Conservation (phyloP, 2,888 invertebrate species). For the Scotopteryx bipunctaria region DNA sequence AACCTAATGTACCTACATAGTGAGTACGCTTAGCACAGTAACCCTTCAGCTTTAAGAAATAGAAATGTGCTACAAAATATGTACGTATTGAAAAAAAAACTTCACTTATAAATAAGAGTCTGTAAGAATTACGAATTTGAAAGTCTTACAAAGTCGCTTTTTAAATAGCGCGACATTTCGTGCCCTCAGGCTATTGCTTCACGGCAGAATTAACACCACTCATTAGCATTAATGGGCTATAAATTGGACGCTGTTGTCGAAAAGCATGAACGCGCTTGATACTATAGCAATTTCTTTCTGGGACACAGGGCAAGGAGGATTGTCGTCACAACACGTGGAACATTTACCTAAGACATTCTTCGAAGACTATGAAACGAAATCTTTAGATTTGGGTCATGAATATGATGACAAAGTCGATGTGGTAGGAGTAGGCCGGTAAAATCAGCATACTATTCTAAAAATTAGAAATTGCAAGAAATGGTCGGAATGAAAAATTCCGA, state of each 20-base stretch:
- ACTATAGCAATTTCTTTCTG: conserved; percentile 11
- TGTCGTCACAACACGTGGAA: not conserved
- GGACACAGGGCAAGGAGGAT: not conserved
- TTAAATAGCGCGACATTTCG: conserved; percentile 19
- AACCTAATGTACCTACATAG: too few species aligned
- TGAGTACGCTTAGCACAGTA: too few species aligned
- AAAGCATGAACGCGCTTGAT: conserved; percentile 25
- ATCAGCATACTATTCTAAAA: too few species aligned
- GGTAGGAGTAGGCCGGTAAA: not conserved
- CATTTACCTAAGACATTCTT: not conserved
- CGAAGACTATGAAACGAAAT: not conserved
- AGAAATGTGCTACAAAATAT: too few species aligned
- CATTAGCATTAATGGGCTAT: conserved; percentile 38
- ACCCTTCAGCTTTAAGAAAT: too few species aligned
- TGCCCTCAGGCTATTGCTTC: conserved; percentile 30
- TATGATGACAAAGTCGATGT: not conserved
- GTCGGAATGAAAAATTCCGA: too few species aligned
- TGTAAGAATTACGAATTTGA: too few species aligned
- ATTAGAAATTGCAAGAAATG: too few species aligned
- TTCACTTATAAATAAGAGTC: too few species aligned
- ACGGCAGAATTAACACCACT: conserved; percentile 24
- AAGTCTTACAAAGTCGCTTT: conserved; percentile 3
- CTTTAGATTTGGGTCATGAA: not conserved
- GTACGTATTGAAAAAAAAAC: too few species aligned
- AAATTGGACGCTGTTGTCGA: conserved; percentile 21